These are phyloP conservation scores for Eupithecia centaureata DNA, from an alignment of 2,888 invertebrate species.

Conservation along the genomic window DNA sequence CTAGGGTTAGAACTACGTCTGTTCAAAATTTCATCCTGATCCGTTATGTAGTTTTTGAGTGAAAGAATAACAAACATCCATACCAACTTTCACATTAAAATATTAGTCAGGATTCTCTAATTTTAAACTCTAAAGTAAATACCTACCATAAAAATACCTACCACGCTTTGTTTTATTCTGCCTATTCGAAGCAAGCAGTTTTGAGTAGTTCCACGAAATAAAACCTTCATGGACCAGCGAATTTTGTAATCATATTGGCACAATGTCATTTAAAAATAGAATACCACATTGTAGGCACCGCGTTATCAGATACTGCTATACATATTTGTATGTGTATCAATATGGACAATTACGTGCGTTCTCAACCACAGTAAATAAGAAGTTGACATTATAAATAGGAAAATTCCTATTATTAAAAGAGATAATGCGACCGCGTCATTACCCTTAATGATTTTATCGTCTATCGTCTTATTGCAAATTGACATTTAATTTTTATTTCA, in stretches of 20 bases:
- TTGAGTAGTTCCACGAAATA: neutral
- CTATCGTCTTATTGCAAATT: conserved; percentile 64
- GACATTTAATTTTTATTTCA: conserved; percentile 64
- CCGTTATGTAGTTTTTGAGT: too few species aligned
- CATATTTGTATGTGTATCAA: conserved; percentile 48
- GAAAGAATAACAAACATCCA: too few species aligned
- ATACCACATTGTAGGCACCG: conserved; percentile 13
- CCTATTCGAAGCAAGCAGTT: neutral
- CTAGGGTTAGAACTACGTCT: too few species aligned
- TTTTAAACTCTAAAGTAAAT: neutral
- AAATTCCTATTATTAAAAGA: conserved; percentile 75
- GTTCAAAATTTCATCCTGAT: too few species aligned
- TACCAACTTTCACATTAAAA: too few species aligned
- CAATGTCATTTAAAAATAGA: conserved; percentile 39
- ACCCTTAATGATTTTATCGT: conserved; percentile 66
- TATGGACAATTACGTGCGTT: conserved; percentile 56
- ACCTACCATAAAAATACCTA: neutral
- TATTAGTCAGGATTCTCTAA: too few species aligned
- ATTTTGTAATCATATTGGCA: conserved; percentile 10
- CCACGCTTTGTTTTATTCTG: neutral
- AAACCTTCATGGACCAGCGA: neutral
- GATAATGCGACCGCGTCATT: conserved; percentile 62
- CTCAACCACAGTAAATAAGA: conserved; percentile 56
- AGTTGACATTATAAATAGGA: conserved; percentile 70
- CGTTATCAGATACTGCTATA: conserved; percentile 51